Base-by-base conservation (phyloP, 2,888 invertebrate genomes). In the Cataglyphis livida region DNA sequence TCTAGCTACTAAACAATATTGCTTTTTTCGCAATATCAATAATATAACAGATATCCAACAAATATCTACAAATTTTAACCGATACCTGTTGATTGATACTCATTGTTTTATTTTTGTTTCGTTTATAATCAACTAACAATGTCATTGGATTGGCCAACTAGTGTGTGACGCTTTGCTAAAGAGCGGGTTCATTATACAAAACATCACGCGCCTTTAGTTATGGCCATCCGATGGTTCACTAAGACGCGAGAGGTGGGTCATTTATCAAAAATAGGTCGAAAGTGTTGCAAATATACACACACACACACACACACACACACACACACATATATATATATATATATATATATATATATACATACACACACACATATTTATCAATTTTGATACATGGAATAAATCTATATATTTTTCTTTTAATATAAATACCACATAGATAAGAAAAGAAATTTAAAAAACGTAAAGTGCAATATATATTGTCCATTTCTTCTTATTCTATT, bases 401-500 rank as follows among this genome's bases (percentile, higher is more conserved):
- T 25, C 1, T 15, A 35, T 32, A 48, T 12, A 73, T 10, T 57
- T 57, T 21, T n/a, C 7, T 62, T 62, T 1, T 32, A 61, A 18
- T 15, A 32, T 61, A 61, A 6, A 62, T n/a, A 62, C 28, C 1
- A 2, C 44, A 48, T 3, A 32, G 28, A n/a, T 41, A 73, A 48
- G 41, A 41, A 41, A 41, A 41, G 41, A 41, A 41, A 12, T 41
- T 61, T 48, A 35, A 64, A 41, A 35, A 75, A 75, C 59, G 15
- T 62, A 18, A 75, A 25, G 25, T 51, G 48, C 35, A 32, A 35
- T 35, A 51, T 48, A 35, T 75, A 48, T 48, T 48, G 7, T 62
- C 64, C 5, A 64, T 64, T 25, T 25, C 25, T 25, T 35, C 59
- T 32, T 62, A 74, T 64, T 35, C 25, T 74, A 62, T 44, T 32